A percentile compares a stretch with the other conserved stretches of the same genome.
Conservation (phyloP, 2,797 vertebrate species). For the Hapalemur alaotrensis region DNA sequence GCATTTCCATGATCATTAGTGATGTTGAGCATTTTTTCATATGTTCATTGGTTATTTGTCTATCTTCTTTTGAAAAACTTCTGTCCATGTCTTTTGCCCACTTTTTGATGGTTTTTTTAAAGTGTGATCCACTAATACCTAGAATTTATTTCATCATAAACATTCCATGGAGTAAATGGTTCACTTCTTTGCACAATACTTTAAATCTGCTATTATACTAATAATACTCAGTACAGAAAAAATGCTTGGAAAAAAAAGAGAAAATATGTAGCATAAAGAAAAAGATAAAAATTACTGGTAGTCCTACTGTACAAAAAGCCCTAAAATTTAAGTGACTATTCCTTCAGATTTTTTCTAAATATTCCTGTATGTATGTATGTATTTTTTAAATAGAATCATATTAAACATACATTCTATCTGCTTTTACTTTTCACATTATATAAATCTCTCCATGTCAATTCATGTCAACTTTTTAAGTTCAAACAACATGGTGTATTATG, state of each 20-base stretch:
- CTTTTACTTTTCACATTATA: conserved; percentile 15
- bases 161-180: background rate
- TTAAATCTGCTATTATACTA: background rate
- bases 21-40: too few relatives aligned
- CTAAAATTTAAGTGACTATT: conserved; percentile 11
- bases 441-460: background rate
- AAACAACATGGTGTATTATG: background rate
- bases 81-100: too few relatives aligned
- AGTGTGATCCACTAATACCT: background rate
- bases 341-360: background rate
- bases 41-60: too few relatives aligned
- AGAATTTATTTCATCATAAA: conserved; percentile 35
- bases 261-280: background rate
- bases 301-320: background rate
- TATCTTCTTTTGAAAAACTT: too few relatives aligned
- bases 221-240: conserved; percentile 5
- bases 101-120: background rate
- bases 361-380: background rate
- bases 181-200: background rate
- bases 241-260: background rate
- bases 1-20: too few relatives aligned
- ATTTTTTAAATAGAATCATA: background rate
- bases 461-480: background rate
- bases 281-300: background rate
- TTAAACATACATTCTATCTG: background rate